Base-by-base conservation (phyloP, 1,140 invertebrate species). In the Venturia canescens region DNA sequence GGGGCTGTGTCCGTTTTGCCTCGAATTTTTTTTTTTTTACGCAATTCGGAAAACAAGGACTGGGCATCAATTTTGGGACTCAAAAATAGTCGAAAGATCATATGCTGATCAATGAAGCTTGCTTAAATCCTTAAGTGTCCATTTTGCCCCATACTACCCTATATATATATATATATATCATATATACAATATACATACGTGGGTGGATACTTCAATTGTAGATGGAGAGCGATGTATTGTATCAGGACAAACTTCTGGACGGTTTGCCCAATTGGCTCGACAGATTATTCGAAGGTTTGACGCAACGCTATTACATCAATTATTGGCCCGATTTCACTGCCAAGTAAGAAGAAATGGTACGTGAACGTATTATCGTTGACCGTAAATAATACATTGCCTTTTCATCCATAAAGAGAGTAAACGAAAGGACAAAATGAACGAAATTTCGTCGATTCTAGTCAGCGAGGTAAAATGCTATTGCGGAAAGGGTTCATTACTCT, bases 191-290 rank as follows among this genome's bases (percentile, higher is more conserved):
- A n/a, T n/a, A n/a, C n/a, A 34, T 34, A 34, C 3, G 7, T 34
- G 3, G 7, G 7, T 34, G 31, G 44, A 72, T 74, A 48, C 75
- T 50, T 66, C n/a, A 67, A 63, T 86, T 84, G 21, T 78, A 91
- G 90, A 80, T 78, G 21, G 86, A 88, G 81, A 85, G 85, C 72
- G 87, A 88, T 76, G 83, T 92, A 87, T 88, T 91, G 57, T 91
- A 90, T 81, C 90, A 94, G 89, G 96, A 97, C 83, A 96, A 98
- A 86, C 93, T 99, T 27, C 90, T 99, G 72, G 96, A 98, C 87
- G 97, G 97, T 5, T 93, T 99, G 66, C 95, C 97, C n/a, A 97
- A 97, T 89, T 99, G 98, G 98, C 91, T 99, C 83, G 98, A 99
- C 88, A 94, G 98, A 66, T 92, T 99, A 76, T 99, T 99, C 90